Evolutionary conservation across 2,888 invertebrate species (phyloP).

Genomic region (Galeruca laticollis): DNA sequence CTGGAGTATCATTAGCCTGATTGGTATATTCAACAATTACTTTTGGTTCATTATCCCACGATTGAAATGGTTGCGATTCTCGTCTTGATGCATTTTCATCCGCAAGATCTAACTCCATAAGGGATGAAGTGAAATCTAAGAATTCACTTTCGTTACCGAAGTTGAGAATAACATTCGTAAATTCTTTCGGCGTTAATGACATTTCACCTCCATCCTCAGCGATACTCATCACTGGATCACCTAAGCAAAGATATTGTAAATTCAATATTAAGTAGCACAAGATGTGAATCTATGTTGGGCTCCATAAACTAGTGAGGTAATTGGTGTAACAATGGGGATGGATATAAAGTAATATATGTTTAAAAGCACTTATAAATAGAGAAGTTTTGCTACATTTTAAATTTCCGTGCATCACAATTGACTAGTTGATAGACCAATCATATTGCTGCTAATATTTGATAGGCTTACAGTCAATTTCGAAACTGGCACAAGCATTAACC

Average conservation of each 20-base stretch:
- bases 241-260: background rate
- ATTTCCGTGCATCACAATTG: too few relatives aligned
- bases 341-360: too few relatives aligned
- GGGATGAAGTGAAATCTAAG: conserved; percentile 10
- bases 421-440: too few relatives aligned
- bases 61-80: conserved; percentile 7
- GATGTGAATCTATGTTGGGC: too few relatives aligned
- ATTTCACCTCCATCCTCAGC: conserved; percentile 9
- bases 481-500: too few relatives aligned
- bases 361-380: too few relatives aligned
- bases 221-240: conserved; percentile 19
- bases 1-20: background rate
- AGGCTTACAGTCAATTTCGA: too few relatives aligned
- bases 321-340: too few relatives aligned
- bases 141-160: conserved; percentile 10
- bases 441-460: too few relatives aligned
- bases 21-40: conserved; percentile 8
- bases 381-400: too few relatives aligned
- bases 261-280: background rate
- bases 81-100: conserved; percentile 17
- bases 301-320: too few relatives aligned
- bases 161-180: conserved; percentile 9
- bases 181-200: conserved; percentile 11
- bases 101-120: conserved; percentile 7
- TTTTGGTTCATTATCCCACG: conserved; percentile 16